Base-by-base conservation (phyloP, 2,797 vertebrate species). In the Acrossocheilus wenchowensis region DNA sequence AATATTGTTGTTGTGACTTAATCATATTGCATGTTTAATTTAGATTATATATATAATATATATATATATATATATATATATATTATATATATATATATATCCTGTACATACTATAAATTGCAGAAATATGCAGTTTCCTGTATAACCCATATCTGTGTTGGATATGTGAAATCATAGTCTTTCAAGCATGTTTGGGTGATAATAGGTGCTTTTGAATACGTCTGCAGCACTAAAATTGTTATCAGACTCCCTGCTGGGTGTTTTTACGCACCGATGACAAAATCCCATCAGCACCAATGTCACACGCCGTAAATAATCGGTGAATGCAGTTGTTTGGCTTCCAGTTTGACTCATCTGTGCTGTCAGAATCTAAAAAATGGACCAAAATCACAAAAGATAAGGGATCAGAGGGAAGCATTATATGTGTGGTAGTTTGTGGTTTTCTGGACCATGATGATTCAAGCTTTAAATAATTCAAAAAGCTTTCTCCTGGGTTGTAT, bases 401-500 rank as follows among this genome's bases (percentile, higher is more conserved):
- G 39, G 23, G 11, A 30, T 48, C 62, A 19, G 17, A 23, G 11
- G 10, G 17, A 48, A 19, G 54, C 78, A 41, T 19, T 79, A 43
- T 11, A n/a, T 11, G 21, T 62, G 54, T 9, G 14, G 23, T 19
- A 5, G 54, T 68, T 66, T 54, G 48, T 82, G 52, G 21, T 72
- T 86, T 84, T 45, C 39, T 80, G 39, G 81, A 80, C 73, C 74
- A 26, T 6, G 17, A 64, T 34, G 54, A 86, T 66, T 84, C 11
- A 14, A 34, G 68, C 66, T 34, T 73, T 89, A 82, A 89, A 91
- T 90, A 85, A 85, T 91, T 87, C 36, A 87, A 19, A 8, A 79
- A 48, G 60, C 39, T 66, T 89, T 88, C 80, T 36, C 50, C 64
- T 69, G 64, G 85, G 54, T 78, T 81, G 6, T 73, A 72, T 88